A percentile compares a stretch with the other conserved stretches of the same genome.
These are phyloP conservation scores for Anastrepha obliqua DNA, from an alignment of 1,140 invertebrate species.

Conservation along the genomic window DNA sequence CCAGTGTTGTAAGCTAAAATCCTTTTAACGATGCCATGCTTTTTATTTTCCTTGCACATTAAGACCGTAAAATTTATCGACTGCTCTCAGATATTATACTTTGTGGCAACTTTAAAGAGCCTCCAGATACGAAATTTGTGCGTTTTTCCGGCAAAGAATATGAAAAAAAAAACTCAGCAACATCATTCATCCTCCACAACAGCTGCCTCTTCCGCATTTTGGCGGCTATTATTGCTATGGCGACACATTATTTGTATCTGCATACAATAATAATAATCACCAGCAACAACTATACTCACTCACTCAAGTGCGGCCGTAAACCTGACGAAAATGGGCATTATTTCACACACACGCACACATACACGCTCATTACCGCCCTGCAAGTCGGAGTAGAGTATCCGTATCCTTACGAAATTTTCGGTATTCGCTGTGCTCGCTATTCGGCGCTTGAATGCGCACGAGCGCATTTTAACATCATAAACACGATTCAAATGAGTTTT, in stretches of 20 bases:
- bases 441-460: background rate
- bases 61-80: background rate
- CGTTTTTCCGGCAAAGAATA: no score
- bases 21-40: no score
- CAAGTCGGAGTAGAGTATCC: background rate
- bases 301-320: background rate
- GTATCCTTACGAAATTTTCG: background rate
- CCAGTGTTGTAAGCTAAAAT: no score
- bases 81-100: no score
- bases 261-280: constrained; percentile 8
- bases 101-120: no score
- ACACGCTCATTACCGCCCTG: no score
- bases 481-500: constrained; percentile 23
- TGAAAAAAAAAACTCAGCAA: background rate
- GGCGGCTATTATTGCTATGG: background rate
- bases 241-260: background rate
- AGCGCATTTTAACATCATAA: constrained; percentile 13
- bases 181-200: background rate
- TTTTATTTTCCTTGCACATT: no score
- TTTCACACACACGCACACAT: no score
- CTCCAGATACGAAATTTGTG: background rate
- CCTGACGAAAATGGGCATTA: no score
- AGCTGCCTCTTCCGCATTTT: background rate
- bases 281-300: background rate
- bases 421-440: background rate